A percentile compares a stretch with the other conserved stretches of the same genome.
These are phyloP conservation scores for Drosophila subsilvestris DNA, from an alignment of 2,888 invertebrate genomes.

Conservation along the genomic window DNA sequence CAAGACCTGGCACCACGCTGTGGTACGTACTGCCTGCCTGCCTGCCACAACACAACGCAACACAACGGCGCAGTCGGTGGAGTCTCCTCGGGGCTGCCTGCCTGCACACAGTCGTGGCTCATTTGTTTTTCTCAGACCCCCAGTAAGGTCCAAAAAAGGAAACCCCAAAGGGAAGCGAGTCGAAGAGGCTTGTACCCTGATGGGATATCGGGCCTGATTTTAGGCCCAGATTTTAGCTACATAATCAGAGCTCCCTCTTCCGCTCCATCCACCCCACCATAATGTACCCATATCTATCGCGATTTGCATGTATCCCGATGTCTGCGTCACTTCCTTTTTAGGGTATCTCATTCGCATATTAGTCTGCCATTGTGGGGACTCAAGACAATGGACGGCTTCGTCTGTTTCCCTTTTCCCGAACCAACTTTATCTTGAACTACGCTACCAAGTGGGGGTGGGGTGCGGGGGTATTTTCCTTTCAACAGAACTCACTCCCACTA, in stretches of 20 bases:
- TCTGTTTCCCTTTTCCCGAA: not conserved
- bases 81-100: conserved; percentile 9
- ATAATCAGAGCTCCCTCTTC: no score
- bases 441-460: conserved; percentile 42
- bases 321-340: not conserved
- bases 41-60: conserved; percentile 19
- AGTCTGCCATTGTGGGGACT: conserved; percentile 18
- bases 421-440: conserved; percentile 61
- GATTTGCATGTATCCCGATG: not conserved
- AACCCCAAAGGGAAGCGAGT: no score
- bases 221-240: no score
- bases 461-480: not conserved
- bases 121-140: conserved; percentile 67
- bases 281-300: no score
- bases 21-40: conserved; percentile 13
- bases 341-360: conserved; percentile 30
- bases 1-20: conserved; percentile 48
- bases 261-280: no score
- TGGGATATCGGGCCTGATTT: no score
- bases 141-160: conserved; percentile 15
- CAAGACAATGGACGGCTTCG: conserved; percentile 35
- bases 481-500: conserved; percentile 16
- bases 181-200: not conserved
- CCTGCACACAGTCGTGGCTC: conserved; percentile 50
- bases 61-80: not conserved